Evolutionary conservation across 1,140 invertebrate genomes (phyloP), one percentile per base, ranked within the genome.

Genomic region (Lordiphosa mommai): DNA sequence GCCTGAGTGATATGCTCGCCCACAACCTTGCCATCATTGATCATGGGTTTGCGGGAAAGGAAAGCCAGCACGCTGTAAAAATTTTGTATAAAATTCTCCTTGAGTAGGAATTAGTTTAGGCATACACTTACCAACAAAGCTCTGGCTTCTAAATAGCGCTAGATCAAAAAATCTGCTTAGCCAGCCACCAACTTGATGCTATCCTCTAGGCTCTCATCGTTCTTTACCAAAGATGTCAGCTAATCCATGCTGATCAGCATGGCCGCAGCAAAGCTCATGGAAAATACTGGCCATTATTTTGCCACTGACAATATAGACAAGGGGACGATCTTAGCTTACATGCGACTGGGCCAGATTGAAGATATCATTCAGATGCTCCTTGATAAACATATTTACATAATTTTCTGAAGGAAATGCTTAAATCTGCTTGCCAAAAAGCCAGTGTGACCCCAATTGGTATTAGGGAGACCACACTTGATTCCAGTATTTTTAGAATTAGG

Each of bases 1-100:
- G 99, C 98, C 91, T 99, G 99, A 0, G 97, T 99, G 0, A 98
- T 98, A 91, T 99, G 99, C 90, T 99, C 98, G 0, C 99, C 99
- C 3, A 96, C 92, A 17, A 99, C 99, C 91, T 99, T 98, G 8
- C 99, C 99, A 16, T 97, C 99, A 91, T 99, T 99, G 29, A 99
- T 94, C 3, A 99, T 89, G 0, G 98, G 97, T 80, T 96, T 98
- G 0, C 94, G 92, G 73, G 94, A 95, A 55, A 94, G 93, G 9
- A 92, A 91, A 0, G 96, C 93, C n/a, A 12, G 96, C 97, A 76
- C 92, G 91, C 95, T 98, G 67, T 20, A 91, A 88, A 40, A 5
- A 1, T n/a, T n/a, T n/a, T n/a, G n/a, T n/a, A n/a, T n/a, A n/a
- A n/a, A 5, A 58, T 2, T 7, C 12, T 2, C 1, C 5, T 32